Percentiles rank a stretch among this genome's conserved stretches.
phyloP scores from a whole-genome alignment of 2,797 vertebrate species.

The Myiotriccus ornatus region DNA sequence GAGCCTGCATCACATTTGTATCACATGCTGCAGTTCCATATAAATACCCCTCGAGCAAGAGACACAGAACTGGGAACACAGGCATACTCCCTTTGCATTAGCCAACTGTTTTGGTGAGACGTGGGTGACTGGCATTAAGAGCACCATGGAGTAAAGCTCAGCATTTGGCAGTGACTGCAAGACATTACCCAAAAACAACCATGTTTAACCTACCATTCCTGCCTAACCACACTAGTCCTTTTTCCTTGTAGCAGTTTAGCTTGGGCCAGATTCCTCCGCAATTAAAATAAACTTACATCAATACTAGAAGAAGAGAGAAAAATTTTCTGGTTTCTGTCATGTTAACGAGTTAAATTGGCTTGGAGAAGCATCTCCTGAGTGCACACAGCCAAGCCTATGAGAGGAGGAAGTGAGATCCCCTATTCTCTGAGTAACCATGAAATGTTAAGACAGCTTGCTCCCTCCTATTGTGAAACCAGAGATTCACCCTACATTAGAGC shows the following conservation, averaged over 20 bases:
- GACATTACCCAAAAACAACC: not conserved
- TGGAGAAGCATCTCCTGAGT: not conserved
- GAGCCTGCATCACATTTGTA: not conserved
- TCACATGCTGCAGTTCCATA: not conserved
- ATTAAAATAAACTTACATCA: not conserved
- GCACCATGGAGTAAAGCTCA: not conserved
- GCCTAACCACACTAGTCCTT: not conserved
- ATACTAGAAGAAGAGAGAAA: not conserved
- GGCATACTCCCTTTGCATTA: not conserved
- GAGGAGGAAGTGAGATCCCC: not conserved
- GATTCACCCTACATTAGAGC: not conserved
- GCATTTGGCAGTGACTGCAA: not conserved
- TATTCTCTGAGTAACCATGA: not conserved
- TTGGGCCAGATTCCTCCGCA: not conserved
- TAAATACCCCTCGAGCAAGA: not conserved
- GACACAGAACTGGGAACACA: not conserved
- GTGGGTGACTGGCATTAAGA: not conserved
- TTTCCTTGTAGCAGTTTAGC: not conserved
- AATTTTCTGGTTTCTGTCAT: not conserved
- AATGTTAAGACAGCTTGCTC: not conserved
- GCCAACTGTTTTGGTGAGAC: accelerated
- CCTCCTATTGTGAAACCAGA: not conserved
- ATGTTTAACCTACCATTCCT: not conserved
- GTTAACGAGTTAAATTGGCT: not conserved
- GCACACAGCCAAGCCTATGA: not conserved